These are phyloP conservation scores for Zhuqinia jingwanae DNA, from an alignment of 2,888 invertebrate species.

Conservation along the genomic window DNA sequence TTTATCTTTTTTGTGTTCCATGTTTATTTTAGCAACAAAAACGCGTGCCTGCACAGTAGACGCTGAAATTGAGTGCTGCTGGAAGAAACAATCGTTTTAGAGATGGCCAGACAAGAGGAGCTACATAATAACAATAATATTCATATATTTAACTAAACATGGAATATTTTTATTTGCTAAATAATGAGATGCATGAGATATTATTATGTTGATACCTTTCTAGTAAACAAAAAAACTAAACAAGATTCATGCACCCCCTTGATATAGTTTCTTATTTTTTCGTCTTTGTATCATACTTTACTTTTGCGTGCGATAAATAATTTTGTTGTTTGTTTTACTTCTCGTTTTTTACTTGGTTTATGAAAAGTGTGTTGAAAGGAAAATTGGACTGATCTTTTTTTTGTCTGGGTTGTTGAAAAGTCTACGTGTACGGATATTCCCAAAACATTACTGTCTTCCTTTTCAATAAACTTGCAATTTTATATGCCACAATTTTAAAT, in stretches of 20 bases:
- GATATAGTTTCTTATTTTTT: too few relatives aligned
- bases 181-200: constrained; percentile 17
- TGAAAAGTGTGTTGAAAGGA: neutral
- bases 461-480: neutral
- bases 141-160: neutral
- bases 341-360: too few relatives aligned
- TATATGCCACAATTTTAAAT: too few relatives aligned
- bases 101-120: constrained; percentile 16
- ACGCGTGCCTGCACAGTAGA: constrained; percentile 3
- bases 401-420: neutral
- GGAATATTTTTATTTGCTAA: neutral
- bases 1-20: constrained; percentile 6
- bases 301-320: constrained; percentile 38
- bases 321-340: constrained; percentile 9
- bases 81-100: constrained; percentile 18
- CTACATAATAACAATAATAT: neutral
- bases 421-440: constrained; percentile 21
- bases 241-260: neutral
- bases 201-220: neutral
- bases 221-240: neutral
- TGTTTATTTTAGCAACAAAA: neutral
- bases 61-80: neutral
- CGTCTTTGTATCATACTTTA: too few relatives aligned
- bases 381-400: neutral
- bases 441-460: neutral